Evolutionary conservation across 1,140 invertebrate species (phyloP).

Genomic region (Lepidurus apus): DNA sequence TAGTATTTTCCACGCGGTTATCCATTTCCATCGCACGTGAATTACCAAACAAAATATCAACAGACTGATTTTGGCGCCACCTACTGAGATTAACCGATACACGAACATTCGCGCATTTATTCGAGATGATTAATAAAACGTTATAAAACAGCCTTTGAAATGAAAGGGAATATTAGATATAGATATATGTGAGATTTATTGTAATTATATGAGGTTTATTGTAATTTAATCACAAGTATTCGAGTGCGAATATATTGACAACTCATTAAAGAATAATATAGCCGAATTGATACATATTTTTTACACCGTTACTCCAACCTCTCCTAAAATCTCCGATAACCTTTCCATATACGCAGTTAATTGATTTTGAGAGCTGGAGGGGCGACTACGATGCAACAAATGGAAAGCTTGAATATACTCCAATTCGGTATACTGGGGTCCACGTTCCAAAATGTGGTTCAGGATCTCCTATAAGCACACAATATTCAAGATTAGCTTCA

Average conservation of each 20-base stretch:
- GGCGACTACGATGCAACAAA: constrained; percentile 57
- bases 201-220: too few relatives aligned
- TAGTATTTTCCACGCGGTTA: not conserved
- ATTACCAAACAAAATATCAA: not conserved
- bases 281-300: constrained; percentile 1
- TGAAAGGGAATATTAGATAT: too few relatives aligned
- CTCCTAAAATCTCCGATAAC: constrained; percentile 60
- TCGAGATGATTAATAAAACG: too few relatives aligned
- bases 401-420: constrained; percentile 81
- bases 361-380: constrained; percentile 47
- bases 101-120: too few relatives aligned
- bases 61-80: too few relatives aligned
- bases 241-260: too few relatives aligned
- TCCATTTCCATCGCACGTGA: not conserved
- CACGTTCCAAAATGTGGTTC: constrained; percentile 68
- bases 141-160: too few relatives aligned
- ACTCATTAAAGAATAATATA: constrained; percentile 24
- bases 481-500: constrained; percentile 23
- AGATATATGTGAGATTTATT: too few relatives aligned
- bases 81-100: too few relatives aligned
- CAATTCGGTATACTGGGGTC: constrained; percentile 73
- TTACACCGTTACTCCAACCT: constrained; percentile 58
- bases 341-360: constrained; percentile 50
- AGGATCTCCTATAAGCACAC: constrained; percentile 67
- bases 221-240: too few relatives aligned